Conservation (phyloP, 1,140 invertebrate genomes). For the Pogonognathellus flavescens region DNA sequence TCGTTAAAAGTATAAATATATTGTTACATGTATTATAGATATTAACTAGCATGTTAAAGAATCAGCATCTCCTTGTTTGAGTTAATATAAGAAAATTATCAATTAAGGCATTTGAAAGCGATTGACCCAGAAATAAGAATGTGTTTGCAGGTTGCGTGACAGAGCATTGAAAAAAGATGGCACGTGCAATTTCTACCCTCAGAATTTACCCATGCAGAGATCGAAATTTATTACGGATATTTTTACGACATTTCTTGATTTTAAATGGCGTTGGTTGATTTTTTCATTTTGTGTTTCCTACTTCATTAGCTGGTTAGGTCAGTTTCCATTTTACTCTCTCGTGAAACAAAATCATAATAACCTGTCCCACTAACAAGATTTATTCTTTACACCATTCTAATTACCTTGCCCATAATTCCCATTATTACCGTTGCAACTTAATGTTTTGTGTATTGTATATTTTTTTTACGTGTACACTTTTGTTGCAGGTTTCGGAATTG, state of each 20-base stretch:
- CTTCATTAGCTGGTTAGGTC: constrained; percentile 47
- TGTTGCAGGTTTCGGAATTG: constrained; percentile 14
- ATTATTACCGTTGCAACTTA: neutral
- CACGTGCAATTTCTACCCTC: neutral
- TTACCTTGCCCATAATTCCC: neutral
- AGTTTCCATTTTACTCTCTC: too few relatives aligned
- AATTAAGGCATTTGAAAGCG: too few relatives aligned
- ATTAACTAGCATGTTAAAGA: too few relatives aligned
- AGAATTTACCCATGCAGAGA: neutral
- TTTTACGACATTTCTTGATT: constrained; percentile 57
- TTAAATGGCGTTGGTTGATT: constrained; percentile 55
- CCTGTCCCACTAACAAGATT: too few relatives aligned
- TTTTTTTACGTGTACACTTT: too few relatives aligned
- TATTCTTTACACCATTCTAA: neutral
- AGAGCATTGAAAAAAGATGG: neutral
- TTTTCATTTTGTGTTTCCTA: constrained; percentile 45
- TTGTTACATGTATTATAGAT: too few relatives aligned
- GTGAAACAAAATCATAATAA: too few relatives aligned
- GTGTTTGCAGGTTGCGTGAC: neutral
- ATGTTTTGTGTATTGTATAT: too few relatives aligned
- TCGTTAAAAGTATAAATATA: too few relatives aligned
- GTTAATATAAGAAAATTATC: too few relatives aligned
- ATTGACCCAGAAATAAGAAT: too few relatives aligned
- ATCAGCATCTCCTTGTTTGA: too few relatives aligned
- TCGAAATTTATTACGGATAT: constrained; percentile 39